Conservation (phyloP, 2,113 vertebrate genomes). For the Elachura formosa region DNA sequence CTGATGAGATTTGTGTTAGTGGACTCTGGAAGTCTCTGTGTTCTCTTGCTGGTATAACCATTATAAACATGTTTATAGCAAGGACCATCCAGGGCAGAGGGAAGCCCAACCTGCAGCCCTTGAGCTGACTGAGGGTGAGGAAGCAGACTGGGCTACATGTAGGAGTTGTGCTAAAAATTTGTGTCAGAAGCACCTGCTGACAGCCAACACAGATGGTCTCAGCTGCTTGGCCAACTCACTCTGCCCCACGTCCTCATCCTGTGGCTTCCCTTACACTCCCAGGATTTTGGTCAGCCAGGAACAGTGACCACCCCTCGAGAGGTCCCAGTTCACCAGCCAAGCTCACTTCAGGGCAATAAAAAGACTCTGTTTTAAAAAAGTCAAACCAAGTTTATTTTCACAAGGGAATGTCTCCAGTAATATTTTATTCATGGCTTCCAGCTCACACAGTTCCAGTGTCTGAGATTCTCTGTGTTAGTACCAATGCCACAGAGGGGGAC, state of each 20-base stretch:
- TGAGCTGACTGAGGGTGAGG: not conserved
- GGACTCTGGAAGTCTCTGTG: not conserved
- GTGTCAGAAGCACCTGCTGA: not conserved
- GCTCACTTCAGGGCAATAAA: not conserved
- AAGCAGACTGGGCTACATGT: fast-evolving
- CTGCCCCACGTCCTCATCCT: not conserved
- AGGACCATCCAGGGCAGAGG: not conserved
- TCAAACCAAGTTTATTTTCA: constrained; percentile 7
- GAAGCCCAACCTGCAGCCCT: not conserved
- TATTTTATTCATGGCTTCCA: constrained; percentile 8
- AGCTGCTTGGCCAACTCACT: not conserved
- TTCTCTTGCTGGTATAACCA: not conserved
- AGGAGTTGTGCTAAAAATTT: not conserved
- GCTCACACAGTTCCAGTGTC: not conserved
- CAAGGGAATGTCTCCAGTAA: not conserved
- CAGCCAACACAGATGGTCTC: not conserved
- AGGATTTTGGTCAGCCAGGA: not conserved
- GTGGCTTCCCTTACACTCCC: not conserved
- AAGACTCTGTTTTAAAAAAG: not conserved
- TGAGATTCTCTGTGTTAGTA: not conserved
- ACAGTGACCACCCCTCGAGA: not conserved
- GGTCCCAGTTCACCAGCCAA: not conserved
- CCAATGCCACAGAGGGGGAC: not conserved
- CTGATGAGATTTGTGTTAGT: not conserved
- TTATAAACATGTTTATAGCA: not conserved